Percentiles rank a stretch among this genome's conserved stretches.
These are phyloP conservation scores for Cancer borealis DNA, from an alignment of 2,888 invertebrate genomes.

Conservation along the genomic window DNA sequence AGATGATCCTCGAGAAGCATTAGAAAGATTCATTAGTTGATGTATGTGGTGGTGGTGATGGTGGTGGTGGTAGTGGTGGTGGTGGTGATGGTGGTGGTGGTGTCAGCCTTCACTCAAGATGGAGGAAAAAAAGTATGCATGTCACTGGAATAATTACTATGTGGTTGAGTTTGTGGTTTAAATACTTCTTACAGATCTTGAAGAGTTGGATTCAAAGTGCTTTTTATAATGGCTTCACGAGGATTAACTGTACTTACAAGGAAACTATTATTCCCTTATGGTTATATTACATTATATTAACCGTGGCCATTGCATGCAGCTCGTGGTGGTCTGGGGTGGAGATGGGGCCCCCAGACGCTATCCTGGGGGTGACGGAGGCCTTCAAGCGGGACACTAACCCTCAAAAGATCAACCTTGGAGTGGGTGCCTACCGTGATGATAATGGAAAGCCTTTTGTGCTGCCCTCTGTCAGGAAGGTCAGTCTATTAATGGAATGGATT, in stretches of 20 bases:
- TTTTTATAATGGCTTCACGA: background rate
- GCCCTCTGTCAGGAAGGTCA: slow-evolving; percentile 86
- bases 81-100: too few relatives aligned
- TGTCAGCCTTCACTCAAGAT: too few relatives aligned
- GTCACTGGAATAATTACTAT: too few relatives aligned
- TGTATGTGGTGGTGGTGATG: background rate
- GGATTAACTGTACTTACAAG: background rate
- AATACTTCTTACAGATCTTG: too few relatives aligned
- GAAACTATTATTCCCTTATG: background rate
- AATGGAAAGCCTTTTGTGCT: slow-evolving; percentile 97
- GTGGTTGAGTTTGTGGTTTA: too few relatives aligned
- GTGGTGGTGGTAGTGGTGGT: too few relatives aligned
- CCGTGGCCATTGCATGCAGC: slow-evolving; percentile 81
- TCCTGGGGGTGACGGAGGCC: slow-evolving; percentile 86
- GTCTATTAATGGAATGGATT: background rate
- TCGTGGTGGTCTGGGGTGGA: slow-evolving; percentile 93
- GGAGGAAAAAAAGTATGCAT: too few relatives aligned
- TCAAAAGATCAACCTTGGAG: slow-evolving; percentile 97
- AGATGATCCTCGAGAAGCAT: background rate
- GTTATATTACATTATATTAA: slow-evolving; percentile 7
- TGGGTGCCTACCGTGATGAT: slow-evolving; percentile 98
- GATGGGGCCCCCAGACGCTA: slow-evolving; percentile 99
- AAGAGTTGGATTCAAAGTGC: background rate
- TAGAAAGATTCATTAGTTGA: background rate
- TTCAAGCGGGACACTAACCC: slow-evolving; percentile 88